phyloP scores from a whole-genome alignment of 2,888 invertebrate species.

The Synergus itoensis region DNA sequence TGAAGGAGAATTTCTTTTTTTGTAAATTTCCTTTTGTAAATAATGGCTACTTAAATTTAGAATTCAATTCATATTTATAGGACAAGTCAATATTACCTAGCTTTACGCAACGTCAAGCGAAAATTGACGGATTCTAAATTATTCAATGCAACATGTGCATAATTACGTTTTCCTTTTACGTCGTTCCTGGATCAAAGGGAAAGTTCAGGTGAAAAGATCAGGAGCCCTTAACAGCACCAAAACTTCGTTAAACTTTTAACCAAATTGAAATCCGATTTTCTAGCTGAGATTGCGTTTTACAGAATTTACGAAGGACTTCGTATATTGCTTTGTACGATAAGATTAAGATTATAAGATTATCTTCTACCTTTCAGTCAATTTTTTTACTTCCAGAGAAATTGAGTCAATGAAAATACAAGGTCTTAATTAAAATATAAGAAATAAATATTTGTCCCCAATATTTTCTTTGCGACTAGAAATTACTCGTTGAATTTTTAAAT shows the following conservation, averaged over 20 bases:
- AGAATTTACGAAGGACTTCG: neutral
- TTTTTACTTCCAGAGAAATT: neutral
- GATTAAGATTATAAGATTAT: neutral
- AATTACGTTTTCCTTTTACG: neutral
- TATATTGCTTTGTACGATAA: neutral
- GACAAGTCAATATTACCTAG: too few species aligned
- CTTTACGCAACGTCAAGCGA: too few species aligned
- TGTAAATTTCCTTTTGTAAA: too few species aligned
- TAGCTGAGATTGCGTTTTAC: constrained; percentile 6
- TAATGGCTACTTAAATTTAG: too few species aligned
- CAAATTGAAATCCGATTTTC: constrained; percentile 1
- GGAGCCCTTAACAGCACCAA: neutral
- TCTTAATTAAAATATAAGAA: neutral
- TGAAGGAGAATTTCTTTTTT: too few species aligned
- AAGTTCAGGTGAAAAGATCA: neutral
- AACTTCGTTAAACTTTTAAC: constrained; percentile 7
- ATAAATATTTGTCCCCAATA: neutral
- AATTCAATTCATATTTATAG: too few species aligned
- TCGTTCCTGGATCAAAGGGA: neutral
- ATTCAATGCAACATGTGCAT: too few species aligned
- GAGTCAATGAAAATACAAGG: neutral
- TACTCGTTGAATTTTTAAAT: neutral
- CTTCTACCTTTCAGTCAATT: neutral
- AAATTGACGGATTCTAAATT: too few species aligned
- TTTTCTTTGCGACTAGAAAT: neutral